Base-by-base conservation (phyloP, 2,113 vertebrate species). In the Podarcis raffonei region DNA sequence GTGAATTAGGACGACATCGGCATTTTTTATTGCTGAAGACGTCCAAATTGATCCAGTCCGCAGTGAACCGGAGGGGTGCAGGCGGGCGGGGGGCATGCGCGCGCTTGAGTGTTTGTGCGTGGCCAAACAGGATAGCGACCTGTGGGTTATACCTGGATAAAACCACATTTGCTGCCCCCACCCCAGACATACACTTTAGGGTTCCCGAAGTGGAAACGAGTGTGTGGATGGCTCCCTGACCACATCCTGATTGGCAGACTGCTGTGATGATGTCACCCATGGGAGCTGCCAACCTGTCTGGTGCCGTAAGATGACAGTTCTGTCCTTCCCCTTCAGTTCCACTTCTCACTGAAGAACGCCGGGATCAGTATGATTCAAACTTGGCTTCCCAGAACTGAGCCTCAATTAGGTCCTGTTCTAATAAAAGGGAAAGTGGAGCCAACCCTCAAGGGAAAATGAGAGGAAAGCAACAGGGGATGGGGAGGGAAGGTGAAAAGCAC, bases 1-100 rank as follows among this genome's bases (percentile, higher is more conserved):
- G 98, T 98, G 98, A 99, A 98, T 99, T 98, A 98, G 98, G 98
- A 99, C 97, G 98, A 98, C 98, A 99, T 98, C 98, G 98, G 98
- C 98, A 98, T 98, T 98, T 99, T 99, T 99, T 99, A 99, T 99
- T 99, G 98, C 98, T 98, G 98, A 98, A 99, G 98, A 99, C 98
- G 98, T 99, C 98, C 98, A 98, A 97, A 99, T 98, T 98, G 98
- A 99, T 98, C 98, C 96, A 97, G 98, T 98, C 95, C 91, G 82
- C 95, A 65, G 6, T 93, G 94, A 92, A 94, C 91, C 83, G 5
- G 87, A 95, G 91, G 94, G 94, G 69, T 59, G 69, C 42, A 23
- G 5, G 53, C 2, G 57, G 23, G 3, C 3, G 62, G 5, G 48
- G 37, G 22, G 81, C 30, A 25, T 27, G 5, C 3, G 15, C 13